Conservation (phyloP, 2,797 vertebrate genomes). For the Liparis tanakae region DNA sequence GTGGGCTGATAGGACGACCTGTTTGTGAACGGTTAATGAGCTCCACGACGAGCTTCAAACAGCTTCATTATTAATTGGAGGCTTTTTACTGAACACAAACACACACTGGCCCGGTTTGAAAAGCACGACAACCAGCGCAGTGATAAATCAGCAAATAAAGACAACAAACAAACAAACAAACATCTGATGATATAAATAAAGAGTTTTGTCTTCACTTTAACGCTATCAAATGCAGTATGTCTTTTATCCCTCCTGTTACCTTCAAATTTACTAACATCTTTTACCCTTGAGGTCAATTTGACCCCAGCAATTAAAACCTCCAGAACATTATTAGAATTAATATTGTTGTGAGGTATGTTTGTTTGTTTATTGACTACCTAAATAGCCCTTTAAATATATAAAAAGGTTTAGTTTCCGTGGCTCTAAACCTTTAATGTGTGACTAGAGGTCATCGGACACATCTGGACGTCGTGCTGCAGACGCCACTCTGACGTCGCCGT, state of each 20-base stretch:
- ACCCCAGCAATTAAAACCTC: too few relatives aligned
- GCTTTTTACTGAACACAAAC: background rate
- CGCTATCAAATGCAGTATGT: background rate
- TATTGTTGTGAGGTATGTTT: too few relatives aligned
- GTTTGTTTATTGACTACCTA: too few relatives aligned
- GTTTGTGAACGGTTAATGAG: background rate
- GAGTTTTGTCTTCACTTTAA: background rate
- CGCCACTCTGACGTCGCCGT: background rate
- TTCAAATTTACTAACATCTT: too few relatives aligned
- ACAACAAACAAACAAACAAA: too few relatives aligned
- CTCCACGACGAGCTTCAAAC: too few relatives aligned
- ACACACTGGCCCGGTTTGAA: background rate
- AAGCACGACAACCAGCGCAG: background rate
- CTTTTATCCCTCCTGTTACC: background rate
- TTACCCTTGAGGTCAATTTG: too few relatives aligned
- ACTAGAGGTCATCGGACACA: background rate
- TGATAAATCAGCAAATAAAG: background rate
- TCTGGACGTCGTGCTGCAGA: background rate
- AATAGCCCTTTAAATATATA: too few relatives aligned
- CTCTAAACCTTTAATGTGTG: too few relatives aligned
- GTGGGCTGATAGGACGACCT: background rate
- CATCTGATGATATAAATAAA: background rate
- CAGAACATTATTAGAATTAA: too few relatives aligned
- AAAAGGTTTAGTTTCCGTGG: too few relatives aligned
- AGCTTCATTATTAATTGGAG: background rate